Evolutionary conservation across 2,797 vertebrate species (phyloP), one percentile per base, ranked within the genome.

Genomic region (Hydrophis major): DNA sequence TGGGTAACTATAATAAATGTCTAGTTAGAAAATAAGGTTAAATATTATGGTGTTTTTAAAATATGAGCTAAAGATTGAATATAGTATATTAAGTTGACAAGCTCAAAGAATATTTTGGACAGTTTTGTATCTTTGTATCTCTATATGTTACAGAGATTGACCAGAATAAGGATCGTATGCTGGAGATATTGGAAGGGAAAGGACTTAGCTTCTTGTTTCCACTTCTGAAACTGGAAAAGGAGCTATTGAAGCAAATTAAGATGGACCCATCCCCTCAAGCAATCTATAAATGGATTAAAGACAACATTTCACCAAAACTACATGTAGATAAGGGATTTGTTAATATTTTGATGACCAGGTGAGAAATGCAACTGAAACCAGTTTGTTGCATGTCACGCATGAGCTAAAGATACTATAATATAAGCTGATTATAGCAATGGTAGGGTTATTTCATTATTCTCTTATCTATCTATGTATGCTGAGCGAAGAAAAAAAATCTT

Each of bases 281-380:
- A 96, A 99, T 99, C 97, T 99, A 99, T 97, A 99, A 99, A 97
- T 99, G 99, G 99, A 99, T 99, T 96, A 99, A 99, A 97, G 99
- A 99, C 97, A 99, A 99, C 97, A 99, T 99, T 97, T 99, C 99
- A 94, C 99, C 98, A 94, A 99, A 99, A 97, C 99, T 99, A 94
- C 99, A 99, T 98, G 98, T 98, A 50, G 99, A 99, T 97, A 99
- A 99, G 98, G 99, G 99, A 98, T 99, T 99, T 97, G 98, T 99
- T 97, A 99, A 99, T 98, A 99, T 99, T 97, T 98, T 99, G 97
- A 99, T 99, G 98, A 99, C 99, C 97, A 99, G 99, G 99, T 99
- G 95, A 95, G 96, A 53, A 90, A 47, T 27, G 8, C 27, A n/a
- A 37, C 27, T 42, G 74, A 47, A 88, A 88, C 6, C 37, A 6